Conservation (phyloP, 35 echinoderm and acorn worm genomes). For the Hemicentrotus pulcherrimus region DNA sequence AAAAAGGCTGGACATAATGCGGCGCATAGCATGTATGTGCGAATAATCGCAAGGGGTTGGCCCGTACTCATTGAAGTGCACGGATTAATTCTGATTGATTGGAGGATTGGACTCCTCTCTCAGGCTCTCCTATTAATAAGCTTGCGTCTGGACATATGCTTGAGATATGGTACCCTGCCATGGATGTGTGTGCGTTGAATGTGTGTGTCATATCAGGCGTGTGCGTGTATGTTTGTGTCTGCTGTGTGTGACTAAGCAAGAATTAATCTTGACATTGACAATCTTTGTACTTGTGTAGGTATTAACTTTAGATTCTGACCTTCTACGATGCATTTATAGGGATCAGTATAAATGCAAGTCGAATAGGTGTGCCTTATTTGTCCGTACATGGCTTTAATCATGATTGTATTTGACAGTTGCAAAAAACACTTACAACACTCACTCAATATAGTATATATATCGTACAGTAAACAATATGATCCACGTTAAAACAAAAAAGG, state of each 20-base stretch:
- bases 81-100: not conserved
- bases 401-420: not conserved
- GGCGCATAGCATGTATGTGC: not conserved
- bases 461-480: too few species aligned
- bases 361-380: not conserved
- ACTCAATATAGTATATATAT: too few species aligned
- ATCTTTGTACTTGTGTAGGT: not conserved
- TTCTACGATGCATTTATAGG: not conserved
- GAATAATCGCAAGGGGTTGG: not conserved
- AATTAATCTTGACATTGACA: conserved; percentile 7
- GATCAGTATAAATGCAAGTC: not conserved
- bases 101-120: not conserved
- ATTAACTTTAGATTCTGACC: not conserved
- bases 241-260: not conserved
- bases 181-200: not conserved
- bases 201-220: not conserved
- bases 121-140: not conserved
- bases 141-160: not conserved
- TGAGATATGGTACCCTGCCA: not conserved
- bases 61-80: not conserved
- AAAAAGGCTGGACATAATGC: not conserved
- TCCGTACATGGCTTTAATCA: not conserved
- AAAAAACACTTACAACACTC: not conserved
- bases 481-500: too few species aligned
- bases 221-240: not conserved